Conservation (phyloP, 2,113 vertebrate genomes). For the Lampris megalopsis region DNA sequence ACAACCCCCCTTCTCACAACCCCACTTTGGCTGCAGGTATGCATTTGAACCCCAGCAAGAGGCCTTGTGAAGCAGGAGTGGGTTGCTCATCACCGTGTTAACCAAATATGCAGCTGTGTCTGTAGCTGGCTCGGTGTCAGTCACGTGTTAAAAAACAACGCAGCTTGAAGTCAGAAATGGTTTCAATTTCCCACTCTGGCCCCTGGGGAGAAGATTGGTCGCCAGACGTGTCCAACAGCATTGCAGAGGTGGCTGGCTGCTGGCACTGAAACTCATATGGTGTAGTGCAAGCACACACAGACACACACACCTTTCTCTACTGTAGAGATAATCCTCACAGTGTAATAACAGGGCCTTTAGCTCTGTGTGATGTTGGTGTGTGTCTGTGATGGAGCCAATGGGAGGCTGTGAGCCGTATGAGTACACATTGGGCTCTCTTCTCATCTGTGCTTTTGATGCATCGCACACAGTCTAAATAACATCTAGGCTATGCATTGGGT, state of each 20-base stretch:
- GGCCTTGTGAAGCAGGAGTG: neutral
- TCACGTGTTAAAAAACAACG: slow-evolving; percentile 27
- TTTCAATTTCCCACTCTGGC: slow-evolving; percentile 32
- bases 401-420: slow-evolving; percentile 22
- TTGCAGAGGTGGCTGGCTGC: slow-evolving; percentile 12
- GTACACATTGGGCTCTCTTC: slow-evolving; percentile 50
- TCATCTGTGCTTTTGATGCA: slow-evolving; percentile 33
- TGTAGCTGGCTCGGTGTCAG: slow-evolving; percentile 4
- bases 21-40: too few species aligned
- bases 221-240: slow-evolving; percentile 28
- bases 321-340: slow-evolving; percentile 11
- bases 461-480: slow-evolving; percentile 43
- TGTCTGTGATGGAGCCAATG: slow-evolving; percentile 18
- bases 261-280: neutral
- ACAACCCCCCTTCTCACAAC: too few species aligned
- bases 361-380: slow-evolving; percentile 15
- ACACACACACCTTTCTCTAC: neutral
- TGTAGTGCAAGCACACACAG: neutral
- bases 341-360: neutral
- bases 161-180: slow-evolving; percentile 36
- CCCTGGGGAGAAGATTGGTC: slow-evolving; percentile 28
- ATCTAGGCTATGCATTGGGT: slow-evolving; percentile 20
- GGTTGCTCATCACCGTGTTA: neutral
- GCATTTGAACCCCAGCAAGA: too few species aligned
- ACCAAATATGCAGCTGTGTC: neutral